phyloP scores from a whole-genome alignment of 2,888 invertebrate species.

The Phyllotreta striolata region DNA sequence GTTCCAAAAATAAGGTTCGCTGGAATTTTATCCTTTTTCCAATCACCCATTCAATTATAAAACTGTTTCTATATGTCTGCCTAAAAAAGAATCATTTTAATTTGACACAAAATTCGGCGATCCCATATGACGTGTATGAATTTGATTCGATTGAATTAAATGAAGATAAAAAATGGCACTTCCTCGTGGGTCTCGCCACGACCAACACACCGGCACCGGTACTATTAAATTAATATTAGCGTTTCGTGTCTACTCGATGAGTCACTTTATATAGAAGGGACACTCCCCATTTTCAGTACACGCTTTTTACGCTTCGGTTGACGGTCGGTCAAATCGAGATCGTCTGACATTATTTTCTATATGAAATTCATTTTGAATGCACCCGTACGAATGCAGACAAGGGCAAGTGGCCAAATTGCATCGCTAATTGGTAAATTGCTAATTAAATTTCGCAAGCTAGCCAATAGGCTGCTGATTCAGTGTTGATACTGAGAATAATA shows the following conservation, averaged over 20 bases:
- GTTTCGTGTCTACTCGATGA: slow-evolving; percentile 11
- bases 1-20: no score
- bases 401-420: slow-evolving; percentile 6
- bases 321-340: slow-evolving; percentile 18
- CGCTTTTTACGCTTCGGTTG: slow-evolving; percentile 7
- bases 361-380: neutral
- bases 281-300: slow-evolving; percentile 14
- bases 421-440: neutral
- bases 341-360: slow-evolving; percentile 7
- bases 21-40: no score
- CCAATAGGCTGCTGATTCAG: no score
- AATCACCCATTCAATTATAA: no score
- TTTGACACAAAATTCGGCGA: no score
- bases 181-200: slow-evolving; percentile 10
- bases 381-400: slow-evolving; percentile 6
- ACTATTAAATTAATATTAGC: slow-evolving; percentile 7
- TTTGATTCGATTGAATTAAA: slow-evolving; percentile 7
- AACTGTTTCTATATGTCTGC: no score
- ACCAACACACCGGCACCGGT: slow-evolving; percentile 6
- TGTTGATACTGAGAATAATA: no score
- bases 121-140: neutral
- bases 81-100: no score
- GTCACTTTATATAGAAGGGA: slow-evolving; percentile 16
- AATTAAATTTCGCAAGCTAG: no score
- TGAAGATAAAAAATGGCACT: slow-evolving; percentile 2